These are phyloP conservation scores for Thymelicus acteon DNA, from an alignment of 2,888 invertebrate species.

Conservation along the genomic window DNA sequence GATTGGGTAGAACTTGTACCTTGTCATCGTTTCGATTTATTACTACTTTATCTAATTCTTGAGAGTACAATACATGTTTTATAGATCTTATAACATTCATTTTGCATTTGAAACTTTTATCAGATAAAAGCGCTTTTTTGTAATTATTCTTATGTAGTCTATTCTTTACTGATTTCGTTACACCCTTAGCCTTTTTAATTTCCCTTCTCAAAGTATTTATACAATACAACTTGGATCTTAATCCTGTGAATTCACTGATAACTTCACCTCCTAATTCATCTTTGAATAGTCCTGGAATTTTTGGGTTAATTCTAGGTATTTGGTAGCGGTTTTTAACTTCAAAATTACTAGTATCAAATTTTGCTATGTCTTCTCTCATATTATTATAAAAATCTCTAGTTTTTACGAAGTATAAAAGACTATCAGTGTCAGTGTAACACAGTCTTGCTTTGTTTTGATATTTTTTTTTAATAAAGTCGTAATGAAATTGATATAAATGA, in stretches of 20 bases:
- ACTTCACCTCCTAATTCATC: not conserved
- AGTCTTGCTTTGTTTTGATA: slow-evolving; percentile 26
- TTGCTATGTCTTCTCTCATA: slow-evolving; percentile 31
- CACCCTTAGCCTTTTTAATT: not conserved
- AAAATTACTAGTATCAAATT: slow-evolving; percentile 42
- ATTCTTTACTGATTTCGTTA: not conserved
- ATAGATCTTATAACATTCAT: not conserved
- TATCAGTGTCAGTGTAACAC: slow-evolving; percentile 42
- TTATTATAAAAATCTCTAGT: slow-evolving; percentile 38
- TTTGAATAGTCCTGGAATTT: not conserved
- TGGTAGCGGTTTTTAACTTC: slow-evolving; percentile 18
- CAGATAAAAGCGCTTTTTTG: not conserved
- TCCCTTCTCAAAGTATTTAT: not conserved
- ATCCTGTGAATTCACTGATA: not conserved
- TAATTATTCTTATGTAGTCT: not conserved
- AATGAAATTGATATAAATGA: slow-evolving; percentile 31
- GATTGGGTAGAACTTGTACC: not conserved
- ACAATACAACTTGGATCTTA: not conserved
- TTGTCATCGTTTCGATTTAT: not conserved
- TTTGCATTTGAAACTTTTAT: not conserved
- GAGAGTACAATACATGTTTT: not conserved
- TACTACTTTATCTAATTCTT: not conserved
- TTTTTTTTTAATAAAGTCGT: slow-evolving; percentile 22
- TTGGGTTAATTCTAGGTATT: slow-evolving; percentile 16
- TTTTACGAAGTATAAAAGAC: slow-evolving; percentile 35